A percentile compares a stretch with the other conserved stretches of the same genome.
phyloP scores from a whole-genome alignment of 1,140 invertebrate genomes.

The Pseudomyrmex gracilis region DNA sequence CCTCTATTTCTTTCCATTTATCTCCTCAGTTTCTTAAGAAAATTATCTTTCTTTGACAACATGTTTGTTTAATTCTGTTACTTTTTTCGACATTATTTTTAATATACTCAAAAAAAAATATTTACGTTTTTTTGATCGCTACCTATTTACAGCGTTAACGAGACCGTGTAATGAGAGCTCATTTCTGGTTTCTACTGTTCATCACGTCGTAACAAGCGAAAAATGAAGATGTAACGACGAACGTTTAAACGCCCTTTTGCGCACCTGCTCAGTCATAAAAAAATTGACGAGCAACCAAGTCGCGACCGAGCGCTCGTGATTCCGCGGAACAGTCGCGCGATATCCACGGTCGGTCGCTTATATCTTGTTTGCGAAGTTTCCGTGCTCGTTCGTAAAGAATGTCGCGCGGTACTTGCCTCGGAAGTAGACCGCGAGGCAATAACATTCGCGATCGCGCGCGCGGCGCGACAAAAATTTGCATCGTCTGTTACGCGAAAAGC shows the following conservation, averaged over 20 bases:
- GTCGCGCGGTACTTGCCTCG: slow-evolving; percentile 51
- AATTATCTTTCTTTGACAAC: neutral
- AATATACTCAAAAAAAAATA: no score
- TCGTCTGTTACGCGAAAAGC: slow-evolving; percentile 45
- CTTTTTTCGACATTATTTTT: no score
- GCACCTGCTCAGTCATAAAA: slow-evolving; percentile 26
- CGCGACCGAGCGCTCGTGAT: neutral
- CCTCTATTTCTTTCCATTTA: neutral
- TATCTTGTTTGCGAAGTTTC: slow-evolving; percentile 54
- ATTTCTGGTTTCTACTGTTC: neutral
- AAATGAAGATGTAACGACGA: slow-evolving; percentile 1
- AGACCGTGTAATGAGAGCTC: neutral
- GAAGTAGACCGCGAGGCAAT: slow-evolving; percentile 50
- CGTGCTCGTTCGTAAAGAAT: slow-evolving; percentile 42
- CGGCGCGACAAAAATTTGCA: slow-evolving; percentile 57
- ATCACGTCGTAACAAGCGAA: neutral
- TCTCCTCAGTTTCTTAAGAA: neutral
- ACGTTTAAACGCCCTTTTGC: neutral
- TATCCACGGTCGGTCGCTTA: slow-evolving; percentile 18
- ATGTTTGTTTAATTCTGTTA: no score
- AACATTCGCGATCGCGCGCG: slow-evolving; percentile 49
- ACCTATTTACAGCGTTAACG: neutral
- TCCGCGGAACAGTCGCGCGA: neutral
- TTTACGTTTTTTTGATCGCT: no score
- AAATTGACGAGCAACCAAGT: slow-evolving; percentile 30